Conservation (phyloP, 2,888 invertebrate species). For the Eristalinus aeneus region DNA sequence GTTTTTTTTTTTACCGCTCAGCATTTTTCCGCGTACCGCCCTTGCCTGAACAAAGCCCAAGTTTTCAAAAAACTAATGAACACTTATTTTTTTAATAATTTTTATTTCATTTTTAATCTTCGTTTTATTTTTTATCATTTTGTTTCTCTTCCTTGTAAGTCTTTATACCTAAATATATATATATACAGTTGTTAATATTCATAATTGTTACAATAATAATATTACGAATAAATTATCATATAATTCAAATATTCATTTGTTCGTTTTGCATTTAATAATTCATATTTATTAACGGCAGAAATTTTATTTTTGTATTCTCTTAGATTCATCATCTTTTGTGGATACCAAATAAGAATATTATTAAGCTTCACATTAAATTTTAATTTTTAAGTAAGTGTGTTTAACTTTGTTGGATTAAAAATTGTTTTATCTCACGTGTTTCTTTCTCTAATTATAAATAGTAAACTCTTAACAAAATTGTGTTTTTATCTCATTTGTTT, state of each 20-base stretch:
- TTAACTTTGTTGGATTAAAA: neutral
- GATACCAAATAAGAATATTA: neutral
- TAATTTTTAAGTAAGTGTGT: neutral
- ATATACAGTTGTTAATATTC: neutral
- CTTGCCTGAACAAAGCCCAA: neutral
- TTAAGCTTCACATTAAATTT: neutral
- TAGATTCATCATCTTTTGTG: neutral
- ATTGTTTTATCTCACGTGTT: neutral
- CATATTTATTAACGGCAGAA: neutral
- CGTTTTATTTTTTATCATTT: neutral
- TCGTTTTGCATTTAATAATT: neutral
- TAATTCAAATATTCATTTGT: neutral
- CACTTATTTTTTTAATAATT: neutral
- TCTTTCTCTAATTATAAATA: neutral
- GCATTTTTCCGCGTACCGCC: too few relatives aligned
- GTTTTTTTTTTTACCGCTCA: too few relatives aligned
- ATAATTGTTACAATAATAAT: neutral
- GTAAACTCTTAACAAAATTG: neutral
- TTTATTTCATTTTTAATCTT: constrained; percentile 1
- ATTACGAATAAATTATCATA: neutral
- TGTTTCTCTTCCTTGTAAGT: neutral
- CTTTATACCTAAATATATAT: constrained; percentile 1
- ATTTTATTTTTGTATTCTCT: neutral
- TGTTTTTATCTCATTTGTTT: neutral
- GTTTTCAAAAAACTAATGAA: neutral